Evolutionary conservation across 2,113 vertebrate species (phyloP).

Genomic region (Prolemur simus): DNA sequence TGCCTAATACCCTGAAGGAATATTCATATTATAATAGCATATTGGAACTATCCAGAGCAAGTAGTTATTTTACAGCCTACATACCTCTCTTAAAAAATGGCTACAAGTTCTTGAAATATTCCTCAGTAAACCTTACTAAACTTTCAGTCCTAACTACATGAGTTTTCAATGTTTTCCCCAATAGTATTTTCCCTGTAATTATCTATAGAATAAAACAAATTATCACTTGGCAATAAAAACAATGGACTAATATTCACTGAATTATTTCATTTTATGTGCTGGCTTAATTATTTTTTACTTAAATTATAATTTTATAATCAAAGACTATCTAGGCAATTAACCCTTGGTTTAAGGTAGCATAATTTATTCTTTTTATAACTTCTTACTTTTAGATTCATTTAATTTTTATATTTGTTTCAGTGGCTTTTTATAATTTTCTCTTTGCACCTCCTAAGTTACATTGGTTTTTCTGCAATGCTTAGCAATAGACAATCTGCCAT

Average conservation of each 20-base stretch:
- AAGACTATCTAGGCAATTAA: background rate
- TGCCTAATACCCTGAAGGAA: background rate
- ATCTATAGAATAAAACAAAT: background rate
- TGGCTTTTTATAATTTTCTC: conserved; percentile 6
- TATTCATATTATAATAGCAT: background rate
- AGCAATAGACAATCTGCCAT: background rate
- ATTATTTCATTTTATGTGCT: conserved; percentile 22
- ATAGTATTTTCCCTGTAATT: background rate
- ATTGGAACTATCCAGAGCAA: background rate
- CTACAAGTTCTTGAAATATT: background rate
- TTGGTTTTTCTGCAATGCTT: conserved; percentile 16
- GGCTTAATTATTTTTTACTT: background rate
- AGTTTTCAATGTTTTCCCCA: background rate
- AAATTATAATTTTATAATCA: background rate
- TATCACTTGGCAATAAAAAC: background rate
- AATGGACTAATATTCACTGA: background rate
- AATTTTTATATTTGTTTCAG: background rate
- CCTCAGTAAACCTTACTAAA: background rate
- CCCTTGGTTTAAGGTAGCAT: background rate
- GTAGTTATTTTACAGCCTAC: background rate
- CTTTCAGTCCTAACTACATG: background rate
- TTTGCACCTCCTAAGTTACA: background rate
- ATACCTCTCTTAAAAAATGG: background rate
- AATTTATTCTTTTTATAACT: background rate
- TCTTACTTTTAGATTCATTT: background rate